phyloP scores from a whole-genome alignment of 2,113 vertebrate genomes.

The Orycteropus afer region DNA sequence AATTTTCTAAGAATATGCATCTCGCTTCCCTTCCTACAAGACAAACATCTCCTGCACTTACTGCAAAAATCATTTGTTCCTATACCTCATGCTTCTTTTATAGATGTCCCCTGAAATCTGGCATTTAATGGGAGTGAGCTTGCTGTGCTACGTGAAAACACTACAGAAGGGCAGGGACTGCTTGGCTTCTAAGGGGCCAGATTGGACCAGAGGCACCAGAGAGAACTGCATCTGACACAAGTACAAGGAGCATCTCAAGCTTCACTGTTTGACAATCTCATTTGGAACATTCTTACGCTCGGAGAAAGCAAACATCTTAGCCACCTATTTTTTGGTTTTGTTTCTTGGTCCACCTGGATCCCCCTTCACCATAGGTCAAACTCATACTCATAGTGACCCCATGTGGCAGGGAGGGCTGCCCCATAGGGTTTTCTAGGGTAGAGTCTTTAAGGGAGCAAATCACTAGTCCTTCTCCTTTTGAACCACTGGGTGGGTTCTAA shows the following conservation, averaged over 20 bases:
- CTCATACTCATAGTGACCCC: not conserved
- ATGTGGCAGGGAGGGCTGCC: not conserved
- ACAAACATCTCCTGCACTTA: not conserved
- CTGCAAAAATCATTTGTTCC: conserved; percentile 36
- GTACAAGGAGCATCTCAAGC: not conserved
- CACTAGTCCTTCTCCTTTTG: not conserved
- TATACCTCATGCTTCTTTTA: conserved; percentile 47
- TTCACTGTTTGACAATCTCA: not conserved
- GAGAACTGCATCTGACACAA: conserved; percentile 48
- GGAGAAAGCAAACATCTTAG: not conserved
- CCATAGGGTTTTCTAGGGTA: not conserved
- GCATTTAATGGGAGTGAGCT: not conserved
- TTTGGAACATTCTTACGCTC: conserved; percentile 13
- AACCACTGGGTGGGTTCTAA: not conserved
- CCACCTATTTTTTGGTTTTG: not conserved
- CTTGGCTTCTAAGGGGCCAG: conserved; percentile 49
- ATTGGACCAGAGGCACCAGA: conserved; percentile 52
- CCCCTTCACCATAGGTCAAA: not conserved
- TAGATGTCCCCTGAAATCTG: conserved; percentile 38
- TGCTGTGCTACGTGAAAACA: conserved; percentile 1
- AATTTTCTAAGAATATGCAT: not conserved
- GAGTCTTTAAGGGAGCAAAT: not conserved
- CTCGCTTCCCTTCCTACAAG: not conserved
- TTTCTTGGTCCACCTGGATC: not conserved
- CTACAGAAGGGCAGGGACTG: not conserved